Conservation (phyloP, 2,888 invertebrate genomes). For the Lumbricus terrestris region DNA sequence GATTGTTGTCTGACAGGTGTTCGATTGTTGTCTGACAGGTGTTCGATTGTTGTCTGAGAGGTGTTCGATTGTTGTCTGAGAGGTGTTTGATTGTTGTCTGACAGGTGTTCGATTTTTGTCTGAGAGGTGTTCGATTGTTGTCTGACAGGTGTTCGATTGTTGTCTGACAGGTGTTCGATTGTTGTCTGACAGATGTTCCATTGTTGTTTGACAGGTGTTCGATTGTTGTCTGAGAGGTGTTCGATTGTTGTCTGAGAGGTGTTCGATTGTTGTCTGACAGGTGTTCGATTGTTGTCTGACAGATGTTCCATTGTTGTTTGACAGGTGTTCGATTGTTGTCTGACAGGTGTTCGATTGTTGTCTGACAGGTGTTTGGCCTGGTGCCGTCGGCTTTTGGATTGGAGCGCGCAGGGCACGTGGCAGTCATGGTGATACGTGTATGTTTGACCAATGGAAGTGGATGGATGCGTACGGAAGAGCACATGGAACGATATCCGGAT, state of each 20-base stretch:
- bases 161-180: neutral
- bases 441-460: constrained; percentile 42
- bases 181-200: neutral
- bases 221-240: neutral
- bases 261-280: neutral
- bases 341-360: neutral
- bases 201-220: neutral
- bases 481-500: constrained; percentile 36
- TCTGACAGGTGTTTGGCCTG: neutral
- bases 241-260: neutral
- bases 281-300: neutral
- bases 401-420: constrained; percentile 38
- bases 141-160: neutral
- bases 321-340: neutral
- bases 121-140: neutral
- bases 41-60: neutral
- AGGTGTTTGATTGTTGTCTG: neutral
- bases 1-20: neutral
- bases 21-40: neutral
- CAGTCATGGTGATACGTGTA: constrained; percentile 37
- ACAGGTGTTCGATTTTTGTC: neutral
- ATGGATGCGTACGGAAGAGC: constrained; percentile 36
- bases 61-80: neutral
- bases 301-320: too few relatives aligned
- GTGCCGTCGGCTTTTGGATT: constrained; percentile 38